Conservation (phyloP, 2,113 vertebrate genomes). For the Pampusana beccarii region DNA sequence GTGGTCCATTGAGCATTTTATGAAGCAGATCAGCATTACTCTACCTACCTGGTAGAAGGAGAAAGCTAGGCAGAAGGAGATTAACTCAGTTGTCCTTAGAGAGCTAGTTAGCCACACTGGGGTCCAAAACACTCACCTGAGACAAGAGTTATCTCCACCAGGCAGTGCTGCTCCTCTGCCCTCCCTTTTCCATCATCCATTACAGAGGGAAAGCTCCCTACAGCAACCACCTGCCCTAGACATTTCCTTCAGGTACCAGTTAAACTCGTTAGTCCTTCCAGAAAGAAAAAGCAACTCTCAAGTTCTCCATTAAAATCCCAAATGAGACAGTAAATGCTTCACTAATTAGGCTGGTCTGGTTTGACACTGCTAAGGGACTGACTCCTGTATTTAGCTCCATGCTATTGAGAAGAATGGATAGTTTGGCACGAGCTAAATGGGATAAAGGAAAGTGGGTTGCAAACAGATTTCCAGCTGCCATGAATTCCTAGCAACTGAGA, state of each 20-base stretch:
- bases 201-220: neutral
- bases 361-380: neutral
- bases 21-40: neutral
- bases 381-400: neutral
- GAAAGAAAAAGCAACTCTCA: neutral
- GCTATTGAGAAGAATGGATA: neutral
- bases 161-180: neutral
- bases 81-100: neutral
- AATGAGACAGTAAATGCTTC: neutral
- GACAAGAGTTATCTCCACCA: neutral
- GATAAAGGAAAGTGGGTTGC: neutral
- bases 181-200: neutral
- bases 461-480: neutral
- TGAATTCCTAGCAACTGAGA: neutral
- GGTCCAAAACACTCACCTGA: accelerated
- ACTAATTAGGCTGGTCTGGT: neutral
- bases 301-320: neutral
- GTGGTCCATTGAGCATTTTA: neutral
- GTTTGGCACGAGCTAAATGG: neutral
- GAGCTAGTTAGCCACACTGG: neutral
- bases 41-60: neutral
- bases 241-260: neutral
- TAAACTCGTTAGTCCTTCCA: neutral
- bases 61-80: neutral
- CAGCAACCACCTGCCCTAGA: neutral